A percentile compares a stretch with the other conserved stretches of the same genome.
These are phyloP conservation scores for Caenorhabditis brenneri DNA, from an alignment of 1,140 invertebrate species.

Conservation along the genomic window DNA sequence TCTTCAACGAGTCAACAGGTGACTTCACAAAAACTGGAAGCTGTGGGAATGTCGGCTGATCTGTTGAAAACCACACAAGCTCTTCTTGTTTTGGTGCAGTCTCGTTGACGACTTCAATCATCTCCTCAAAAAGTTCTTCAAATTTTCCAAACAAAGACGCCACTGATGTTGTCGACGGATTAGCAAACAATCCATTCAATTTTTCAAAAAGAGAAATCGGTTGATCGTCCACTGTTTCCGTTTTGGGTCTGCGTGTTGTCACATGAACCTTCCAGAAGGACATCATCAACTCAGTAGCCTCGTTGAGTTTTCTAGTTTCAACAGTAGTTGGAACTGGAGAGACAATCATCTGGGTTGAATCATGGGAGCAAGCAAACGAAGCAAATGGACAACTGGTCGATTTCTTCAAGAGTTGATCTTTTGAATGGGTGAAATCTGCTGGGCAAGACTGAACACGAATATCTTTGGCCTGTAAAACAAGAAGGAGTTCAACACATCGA, in stretches of 20 bases:
- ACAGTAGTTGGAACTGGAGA: neutral
- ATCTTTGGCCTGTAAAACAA: neutral
- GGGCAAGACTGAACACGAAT: neutral
- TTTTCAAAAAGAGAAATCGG: neutral
- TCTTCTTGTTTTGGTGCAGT: neutral
- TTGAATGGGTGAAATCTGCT: neutral
- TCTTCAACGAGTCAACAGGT: neutral
- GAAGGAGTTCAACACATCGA: no score
- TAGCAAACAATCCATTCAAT: neutral
- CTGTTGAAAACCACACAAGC: neutral
- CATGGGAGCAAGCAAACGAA: neutral
- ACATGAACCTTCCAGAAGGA: slow-evolving; percentile 1
- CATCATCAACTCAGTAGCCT: neutral
- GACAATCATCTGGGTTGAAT: neutral
- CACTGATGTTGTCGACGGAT: neutral
- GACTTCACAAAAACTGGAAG: slow-evolving; percentile 36
- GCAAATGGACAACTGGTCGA: neutral
- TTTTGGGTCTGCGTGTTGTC: neutral
- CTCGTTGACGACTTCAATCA: neutral
- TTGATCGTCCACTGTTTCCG: neutral
- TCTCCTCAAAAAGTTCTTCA: neutral
- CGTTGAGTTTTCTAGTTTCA: neutral
- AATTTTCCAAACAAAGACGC: neutral
- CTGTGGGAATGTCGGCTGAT: neutral
- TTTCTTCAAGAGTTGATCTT: no score